Conservation (phyloP, 2,113 vertebrate species). For the Oncorhynchus gorbuscha region DNA sequence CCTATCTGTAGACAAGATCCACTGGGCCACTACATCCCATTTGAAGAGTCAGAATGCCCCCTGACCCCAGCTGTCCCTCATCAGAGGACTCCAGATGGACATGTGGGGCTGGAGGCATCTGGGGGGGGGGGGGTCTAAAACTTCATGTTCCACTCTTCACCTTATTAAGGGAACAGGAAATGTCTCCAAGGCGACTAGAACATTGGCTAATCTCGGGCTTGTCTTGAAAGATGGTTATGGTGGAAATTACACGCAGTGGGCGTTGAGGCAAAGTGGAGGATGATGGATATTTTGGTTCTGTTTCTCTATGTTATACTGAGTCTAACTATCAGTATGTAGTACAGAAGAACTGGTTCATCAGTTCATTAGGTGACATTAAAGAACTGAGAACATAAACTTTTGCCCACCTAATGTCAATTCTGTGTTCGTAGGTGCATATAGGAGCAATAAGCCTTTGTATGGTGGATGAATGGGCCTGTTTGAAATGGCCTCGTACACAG, state of each 20-base stretch:
- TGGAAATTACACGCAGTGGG: conserved; percentile 36
- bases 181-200: conserved; percentile 31
- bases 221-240: conserved; percentile 37
- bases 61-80: conserved; percentile 40
- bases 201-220: conserved; percentile 2
- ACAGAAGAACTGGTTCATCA: too few species aligned
- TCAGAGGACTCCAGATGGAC: conserved; percentile 44
- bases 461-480: too few species aligned
- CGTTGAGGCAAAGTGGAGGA: conserved; percentile 34
- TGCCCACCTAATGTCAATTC: too few species aligned
- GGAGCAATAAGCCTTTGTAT: too few species aligned
- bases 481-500: too few species aligned
- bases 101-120: conserved; percentile 22
- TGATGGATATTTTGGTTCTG: conserved; percentile 26
- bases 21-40: conserved; percentile 24
- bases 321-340: background rate
- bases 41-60: conserved; percentile 33
- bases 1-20: background rate
- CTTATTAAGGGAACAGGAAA: conserved; percentile 52
- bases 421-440: too few species aligned
- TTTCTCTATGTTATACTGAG: background rate
- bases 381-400: too few species aligned
- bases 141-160: conserved; percentile 22
- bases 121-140: conserved; percentile 30
- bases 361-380: too few species aligned